phyloP scores from a whole-genome alignment of 2,113 vertebrate species.

The Oryzias javanicus region DNA sequence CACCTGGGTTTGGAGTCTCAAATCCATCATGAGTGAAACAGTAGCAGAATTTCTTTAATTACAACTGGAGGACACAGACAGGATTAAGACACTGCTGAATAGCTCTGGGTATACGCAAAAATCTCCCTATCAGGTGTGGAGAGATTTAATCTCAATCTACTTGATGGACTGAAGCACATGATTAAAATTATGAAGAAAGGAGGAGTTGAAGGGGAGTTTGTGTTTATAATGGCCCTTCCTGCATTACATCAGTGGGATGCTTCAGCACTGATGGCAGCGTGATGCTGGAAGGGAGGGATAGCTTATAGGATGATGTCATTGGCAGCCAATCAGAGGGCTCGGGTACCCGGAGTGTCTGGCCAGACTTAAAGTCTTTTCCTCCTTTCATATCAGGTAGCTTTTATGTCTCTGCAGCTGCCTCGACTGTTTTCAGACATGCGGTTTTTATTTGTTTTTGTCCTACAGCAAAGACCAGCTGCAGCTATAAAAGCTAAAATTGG shows the following conservation, averaged over 20 bases:
- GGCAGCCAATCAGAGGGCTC: conserved; percentile 62
- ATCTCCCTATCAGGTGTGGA: conserved; percentile 26
- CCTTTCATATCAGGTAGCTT: conserved; percentile 20
- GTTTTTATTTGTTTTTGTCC: conserved; percentile 35
- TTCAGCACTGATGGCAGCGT: conserved; percentile 73
- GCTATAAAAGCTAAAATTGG: too few species aligned
- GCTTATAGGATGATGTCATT: conserved; percentile 70
- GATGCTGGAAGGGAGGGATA: conserved; percentile 39
- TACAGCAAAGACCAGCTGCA: too few species aligned
- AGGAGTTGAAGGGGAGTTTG: conserved; percentile 6
- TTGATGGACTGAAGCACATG: conserved; percentile 22
- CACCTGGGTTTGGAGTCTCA: conserved; percentile 12
- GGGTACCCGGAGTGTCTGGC: conserved; percentile 15
- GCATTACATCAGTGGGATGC: conserved; percentile 78
- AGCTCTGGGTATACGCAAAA: conserved; percentile 35
- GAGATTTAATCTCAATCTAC: conserved; percentile 34
- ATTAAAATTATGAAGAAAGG: conserved; percentile 28
- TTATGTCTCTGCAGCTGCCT: conserved; percentile 12
- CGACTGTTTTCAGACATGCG: conserved; percentile 22
- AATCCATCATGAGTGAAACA: conserved; percentile 13
- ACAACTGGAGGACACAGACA: conserved; percentile 46
- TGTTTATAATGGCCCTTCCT: conserved; percentile 48
- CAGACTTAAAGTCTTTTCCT: conserved; percentile 33
- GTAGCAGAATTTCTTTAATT: conserved; percentile 55
- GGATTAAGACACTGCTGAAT: conserved; percentile 47